Conservation (phyloP, 2,113 vertebrate species). For the Hippotragus niger region DNA sequence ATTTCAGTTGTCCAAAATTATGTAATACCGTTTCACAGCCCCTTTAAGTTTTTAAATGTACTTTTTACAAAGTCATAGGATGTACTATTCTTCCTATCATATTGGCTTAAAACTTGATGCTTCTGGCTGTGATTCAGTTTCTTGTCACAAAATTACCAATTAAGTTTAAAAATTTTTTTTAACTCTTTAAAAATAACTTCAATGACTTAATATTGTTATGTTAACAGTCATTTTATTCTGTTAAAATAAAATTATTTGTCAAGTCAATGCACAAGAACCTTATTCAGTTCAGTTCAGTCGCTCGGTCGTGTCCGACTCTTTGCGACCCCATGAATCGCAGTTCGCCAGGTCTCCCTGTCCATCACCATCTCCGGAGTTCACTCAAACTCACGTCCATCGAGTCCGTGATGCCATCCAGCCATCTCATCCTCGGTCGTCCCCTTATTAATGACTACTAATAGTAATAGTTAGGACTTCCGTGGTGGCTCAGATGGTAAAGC, state of each 20-base stretch:
- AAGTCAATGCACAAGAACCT: not conserved
- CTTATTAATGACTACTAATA: too few relatives aligned
- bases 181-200: not conserved
- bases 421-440: too few relatives aligned
- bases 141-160: not conserved
- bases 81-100: not conserved
- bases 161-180: not conserved
- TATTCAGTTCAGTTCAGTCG: too few relatives aligned
- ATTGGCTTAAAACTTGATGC: not conserved
- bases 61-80: not conserved
- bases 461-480: too few relatives aligned
- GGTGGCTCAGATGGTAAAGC: too few relatives aligned
- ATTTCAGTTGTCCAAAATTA: not conserved
- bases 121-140: not conserved
- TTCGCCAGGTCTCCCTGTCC: too few relatives aligned
- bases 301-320: too few relatives aligned
- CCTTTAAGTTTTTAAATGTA: not conserved
- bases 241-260: not conserved
- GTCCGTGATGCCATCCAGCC: too few relatives aligned
- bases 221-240: not conserved
- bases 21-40: not conserved
- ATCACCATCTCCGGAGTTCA: too few relatives aligned
- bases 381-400: too few relatives aligned
- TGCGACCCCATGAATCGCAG: too few relatives aligned
- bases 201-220: not conserved